These are phyloP conservation scores for Thaumatotibia leucotreta DNA, from an alignment of 1,140 invertebrate genomes.

Conservation along the genomic window DNA sequence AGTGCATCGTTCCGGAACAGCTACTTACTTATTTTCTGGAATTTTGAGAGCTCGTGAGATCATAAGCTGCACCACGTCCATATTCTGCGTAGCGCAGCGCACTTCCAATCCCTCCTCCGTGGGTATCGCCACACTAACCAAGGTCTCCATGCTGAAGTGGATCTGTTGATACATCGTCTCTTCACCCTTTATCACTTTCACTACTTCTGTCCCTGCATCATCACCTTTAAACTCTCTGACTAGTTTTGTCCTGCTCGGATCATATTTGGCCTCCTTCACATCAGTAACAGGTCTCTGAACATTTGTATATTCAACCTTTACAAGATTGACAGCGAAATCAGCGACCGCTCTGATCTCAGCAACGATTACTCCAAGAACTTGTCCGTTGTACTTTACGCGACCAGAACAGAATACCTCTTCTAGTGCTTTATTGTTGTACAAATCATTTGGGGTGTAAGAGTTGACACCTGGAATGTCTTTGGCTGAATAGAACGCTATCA, in stretches of 20 bases:
- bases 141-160: too few relatives aligned
- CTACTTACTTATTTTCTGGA: slow-evolving; percentile 35
- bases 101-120: too few relatives aligned
- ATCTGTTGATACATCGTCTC: slow-evolving; percentile 49
- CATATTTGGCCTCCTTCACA: too few relatives aligned
- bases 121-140: too few relatives aligned
- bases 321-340: slow-evolving; percentile 79
- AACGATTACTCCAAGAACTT: slow-evolving; percentile 84
- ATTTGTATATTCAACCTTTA: slow-evolving; percentile 80
- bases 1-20: too few relatives aligned
- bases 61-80: slow-evolving; percentile 75
- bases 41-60: slow-evolving; percentile 75
- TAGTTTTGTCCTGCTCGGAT: too few relatives aligned
- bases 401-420: too few relatives aligned
- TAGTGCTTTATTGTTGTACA: slow-evolving; percentile 74
- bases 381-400: slow-evolving; percentile 80
- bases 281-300: too few relatives aligned
- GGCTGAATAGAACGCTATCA: too few relatives aligned
- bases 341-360: slow-evolving; percentile 80
- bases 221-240: background rate
- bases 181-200: slow-evolving; percentile 52
- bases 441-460: slow-evolving; percentile 55
- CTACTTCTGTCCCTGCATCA: slow-evolving; percentile 42
- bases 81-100: slow-evolving; percentile 79
- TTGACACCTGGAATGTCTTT: too few relatives aligned